These are phyloP conservation scores for Centropus unirufus DNA, from an alignment of 2,113 vertebrate genomes.

Conservation along the genomic window DNA sequence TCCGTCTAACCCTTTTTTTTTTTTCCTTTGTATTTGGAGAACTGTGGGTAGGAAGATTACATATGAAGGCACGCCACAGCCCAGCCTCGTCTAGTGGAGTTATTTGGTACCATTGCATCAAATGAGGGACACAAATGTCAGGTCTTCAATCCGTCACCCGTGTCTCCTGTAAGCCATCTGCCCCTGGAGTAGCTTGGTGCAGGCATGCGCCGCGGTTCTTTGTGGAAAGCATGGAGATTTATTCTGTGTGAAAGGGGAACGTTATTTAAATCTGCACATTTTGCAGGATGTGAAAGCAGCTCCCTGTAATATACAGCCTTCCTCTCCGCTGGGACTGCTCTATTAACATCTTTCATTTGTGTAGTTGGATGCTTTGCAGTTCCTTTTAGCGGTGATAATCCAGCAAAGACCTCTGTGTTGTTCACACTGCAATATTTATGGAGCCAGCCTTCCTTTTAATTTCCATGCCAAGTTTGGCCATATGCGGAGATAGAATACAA, in stretches of 20 bases:
- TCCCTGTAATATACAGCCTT: background rate
- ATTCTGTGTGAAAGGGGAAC: background rate
- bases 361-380: constrained; percentile 42
- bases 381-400: constrained; percentile 56
- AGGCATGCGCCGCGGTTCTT: fast-evolving
- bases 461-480: background rate
- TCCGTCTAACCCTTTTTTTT: background rate
- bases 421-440: constrained; percentile 56
- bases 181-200: background rate
- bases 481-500: constrained; percentile 7
- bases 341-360: constrained; percentile 64
- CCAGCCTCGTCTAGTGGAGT: background rate
- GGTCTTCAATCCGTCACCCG: background rate
- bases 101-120: background rate
- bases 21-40: background rate
- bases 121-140: background rate
- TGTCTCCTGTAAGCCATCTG: background rate
- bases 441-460: constrained; percentile 46
- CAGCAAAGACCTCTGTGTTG: constrained; percentile 53
- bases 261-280: constrained; percentile 31
- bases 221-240: background rate
- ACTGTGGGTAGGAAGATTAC: background rate
- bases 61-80: background rate
- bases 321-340: constrained; percentile 17
- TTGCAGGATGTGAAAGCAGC: constrained; percentile 23